Conservation (phyloP, 2,888 invertebrate species). For the Tinea trinotella region DNA sequence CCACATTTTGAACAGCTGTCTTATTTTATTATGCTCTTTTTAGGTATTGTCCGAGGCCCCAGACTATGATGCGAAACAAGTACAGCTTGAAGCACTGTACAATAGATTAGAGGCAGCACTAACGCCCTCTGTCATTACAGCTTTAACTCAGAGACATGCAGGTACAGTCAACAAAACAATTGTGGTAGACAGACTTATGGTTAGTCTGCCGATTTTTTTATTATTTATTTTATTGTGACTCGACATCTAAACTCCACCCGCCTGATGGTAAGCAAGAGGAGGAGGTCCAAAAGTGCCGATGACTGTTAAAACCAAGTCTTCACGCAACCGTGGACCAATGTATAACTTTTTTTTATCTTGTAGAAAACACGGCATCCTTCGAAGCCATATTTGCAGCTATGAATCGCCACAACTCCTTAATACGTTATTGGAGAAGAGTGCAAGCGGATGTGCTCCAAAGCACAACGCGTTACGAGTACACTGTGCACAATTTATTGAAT, state of each 20-base stretch:
- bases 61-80: constrained; percentile 79
- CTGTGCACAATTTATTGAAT: constrained; percentile 22
- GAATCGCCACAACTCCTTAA: constrained; percentile 22
- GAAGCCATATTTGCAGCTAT: constrained; percentile 23
- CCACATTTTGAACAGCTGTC: background rate
- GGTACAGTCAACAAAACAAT: constrained; percentile 29
- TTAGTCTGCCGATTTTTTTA: no score
- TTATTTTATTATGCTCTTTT: constrained; percentile 11
- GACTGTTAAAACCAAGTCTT: no score
- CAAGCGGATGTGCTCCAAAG: constrained; percentile 23
- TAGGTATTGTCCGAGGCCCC: constrained; percentile 65
- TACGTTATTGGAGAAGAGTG: constrained; percentile 24
- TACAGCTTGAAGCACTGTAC: constrained; percentile 92
- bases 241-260: no score
- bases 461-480: background rate
- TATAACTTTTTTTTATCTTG: background rate
- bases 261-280: no score
- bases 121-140: constrained; percentile 89
- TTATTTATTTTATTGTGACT: no score
- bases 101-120: constrained; percentile 93
- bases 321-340: background rate
- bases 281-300: no score
- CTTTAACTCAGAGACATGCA: constrained; percentile 76
- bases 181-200: no score
- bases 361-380: constrained; percentile 21